Evolutionary conservation across 2,797 vertebrate species (phyloP), one percentile per base, ranked within the genome.

Genomic region (Limosa lapponica): DNA sequence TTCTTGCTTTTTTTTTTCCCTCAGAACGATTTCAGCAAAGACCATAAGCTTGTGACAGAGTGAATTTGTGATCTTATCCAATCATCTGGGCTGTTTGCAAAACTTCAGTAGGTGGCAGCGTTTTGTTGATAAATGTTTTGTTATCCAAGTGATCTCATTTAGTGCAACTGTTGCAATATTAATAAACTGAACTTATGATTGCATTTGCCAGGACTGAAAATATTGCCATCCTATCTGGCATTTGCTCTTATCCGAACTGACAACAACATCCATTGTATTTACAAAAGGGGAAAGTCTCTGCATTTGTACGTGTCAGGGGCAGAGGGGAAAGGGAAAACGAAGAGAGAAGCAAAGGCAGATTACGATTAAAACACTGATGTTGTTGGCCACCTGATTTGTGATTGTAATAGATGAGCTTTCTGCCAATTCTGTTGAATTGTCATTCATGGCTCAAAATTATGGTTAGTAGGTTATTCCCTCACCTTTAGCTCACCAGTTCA

Each of bases 81-180:
- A 98, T 98, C 97, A 98, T 98, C 96, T 97, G 97, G 98, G 97
- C 95, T 98, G 98, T 98, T 98, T 98, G 97, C 97, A 98, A 98
- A 98, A 98, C 98, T 98, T 98, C 98, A 98, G 98, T 98, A 98
- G 98, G 98, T 98, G 98, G 98, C 98, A 98, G 98, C 98, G 97
- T 98, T 98, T 98, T 98, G 97, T 98, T 98, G 98, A 98, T 98
- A 98, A 98, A 98, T 98, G 98, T 98, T 98, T 98, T 98, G 98
- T 98, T 98, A 98, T 98, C 98, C 97, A 97, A 98, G 97, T 97
- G 98, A 98, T 98, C 98, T 98, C 98, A 98, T 98, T 98, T 98
- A 98, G 97, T 97, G 96, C 96, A 98, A 98, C 97, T 97, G 97
- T 97, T 98, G 97, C 97, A 98, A 98, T 98, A 98, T 98, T 98